Conservation (phyloP, 2,113 vertebrate genomes). For the Neoarius graeffei region DNA sequence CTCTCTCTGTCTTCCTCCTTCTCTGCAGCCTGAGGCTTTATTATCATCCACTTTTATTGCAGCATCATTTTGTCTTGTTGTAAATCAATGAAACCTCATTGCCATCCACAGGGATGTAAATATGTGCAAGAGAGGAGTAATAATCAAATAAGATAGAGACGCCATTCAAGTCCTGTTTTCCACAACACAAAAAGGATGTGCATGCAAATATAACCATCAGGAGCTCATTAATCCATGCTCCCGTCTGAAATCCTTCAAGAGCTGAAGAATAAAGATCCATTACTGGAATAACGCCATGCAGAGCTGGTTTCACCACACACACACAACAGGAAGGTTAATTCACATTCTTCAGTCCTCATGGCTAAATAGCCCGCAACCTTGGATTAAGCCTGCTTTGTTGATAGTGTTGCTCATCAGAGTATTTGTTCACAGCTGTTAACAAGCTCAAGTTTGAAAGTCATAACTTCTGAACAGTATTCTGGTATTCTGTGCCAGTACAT, state of each 20-base stretch:
- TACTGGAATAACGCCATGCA: conserved; percentile 44
- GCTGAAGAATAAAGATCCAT: conserved; percentile 47
- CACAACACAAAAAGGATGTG: conserved; percentile 38
- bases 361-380: conserved; percentile 39
- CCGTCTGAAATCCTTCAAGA: conserved; percentile 50
- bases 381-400: conserved; percentile 31
- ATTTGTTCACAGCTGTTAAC: conserved; percentile 48
- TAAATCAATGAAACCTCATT: conserved; percentile 55
- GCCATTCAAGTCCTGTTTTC: conserved; percentile 47
- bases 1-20: background rate
- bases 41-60: conserved; percentile 57
- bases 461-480: conserved; percentile 20
- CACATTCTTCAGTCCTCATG: conserved; percentile 24
- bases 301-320: conserved; percentile 30
- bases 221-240: conserved; percentile 6
- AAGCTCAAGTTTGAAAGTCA: conserved; percentile 50
- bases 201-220: conserved; percentile 46
- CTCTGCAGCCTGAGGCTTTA: conserved; percentile 47
- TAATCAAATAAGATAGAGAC: conserved; percentile 54
- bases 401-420: conserved; percentile 24
- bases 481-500: conserved; percentile 4
- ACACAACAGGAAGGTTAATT: conserved; percentile 35
- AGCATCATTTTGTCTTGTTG: conserved; percentile 51
- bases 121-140: conserved; percentile 21
- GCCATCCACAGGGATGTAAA: conserved; percentile 41